These are phyloP conservation scores for Littorina saxatilis DNA, from an alignment of 1,140 invertebrate species.

Conservation along the genomic window DNA sequence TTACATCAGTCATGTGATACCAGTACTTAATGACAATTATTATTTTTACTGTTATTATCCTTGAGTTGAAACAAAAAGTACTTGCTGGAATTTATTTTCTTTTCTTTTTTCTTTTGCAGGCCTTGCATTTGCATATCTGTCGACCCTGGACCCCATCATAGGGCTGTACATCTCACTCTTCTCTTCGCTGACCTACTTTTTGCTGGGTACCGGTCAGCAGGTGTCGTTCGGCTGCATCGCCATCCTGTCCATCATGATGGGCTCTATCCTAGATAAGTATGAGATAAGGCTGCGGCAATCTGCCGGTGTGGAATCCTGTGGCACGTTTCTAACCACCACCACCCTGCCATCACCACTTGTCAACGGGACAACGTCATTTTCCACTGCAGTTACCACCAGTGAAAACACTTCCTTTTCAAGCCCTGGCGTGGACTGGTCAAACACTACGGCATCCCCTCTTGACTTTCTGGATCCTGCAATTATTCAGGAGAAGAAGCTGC, in stretches of 20 bases:
- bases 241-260: constrained; percentile 75
- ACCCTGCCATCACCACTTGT: background rate
- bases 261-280: constrained; percentile 67
- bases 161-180: constrained; percentile 98
- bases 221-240: constrained; percentile 88
- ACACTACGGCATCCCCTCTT: background rate
- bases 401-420: too few relatives aligned
- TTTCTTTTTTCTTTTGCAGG: constrained; percentile 63
- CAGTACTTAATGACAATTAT: too few relatives aligned
- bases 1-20: too few relatives aligned
- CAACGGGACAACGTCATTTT: too few relatives aligned
- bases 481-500: constrained; percentile 24
- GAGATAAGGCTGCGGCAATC: constrained; percentile 22
- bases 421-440: too few relatives aligned
- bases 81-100: too few relatives aligned
- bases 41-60: too few relatives aligned
- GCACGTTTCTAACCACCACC: background rate
- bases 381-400: too few relatives aligned
- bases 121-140: constrained; percentile 94
- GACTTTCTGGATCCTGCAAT: background rate
- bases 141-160: constrained; percentile 89
- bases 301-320: background rate
- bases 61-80: too few relatives aligned
- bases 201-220: constrained; percentile 94
- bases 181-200: constrained; percentile 90